These are phyloP conservation scores for Galago senegalensis DNA, from an alignment of 2,797 vertebrate species.

Conservation along the genomic window DNA sequence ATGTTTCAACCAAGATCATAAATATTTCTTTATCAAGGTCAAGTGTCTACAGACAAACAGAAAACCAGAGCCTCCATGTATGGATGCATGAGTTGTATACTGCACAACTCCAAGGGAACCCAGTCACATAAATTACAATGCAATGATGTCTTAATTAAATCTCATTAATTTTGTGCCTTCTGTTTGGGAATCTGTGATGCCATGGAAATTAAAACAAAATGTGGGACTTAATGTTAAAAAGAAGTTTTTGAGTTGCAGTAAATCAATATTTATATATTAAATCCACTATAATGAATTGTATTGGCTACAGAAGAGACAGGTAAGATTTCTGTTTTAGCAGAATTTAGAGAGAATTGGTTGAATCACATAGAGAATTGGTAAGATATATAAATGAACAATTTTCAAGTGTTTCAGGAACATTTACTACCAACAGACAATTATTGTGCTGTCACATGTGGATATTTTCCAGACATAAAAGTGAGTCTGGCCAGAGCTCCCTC, in stretches of 20 bases:
- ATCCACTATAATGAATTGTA: neutral
- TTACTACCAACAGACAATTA: neutral
- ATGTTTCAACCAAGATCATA: neutral
- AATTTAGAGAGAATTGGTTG: neutral
- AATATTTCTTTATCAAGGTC: neutral
- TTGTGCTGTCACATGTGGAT: neutral
- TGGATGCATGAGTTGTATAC: rapidly evolving
- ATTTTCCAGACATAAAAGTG: constrained; percentile 31
- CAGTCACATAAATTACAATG: neutral
- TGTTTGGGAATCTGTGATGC: neutral
- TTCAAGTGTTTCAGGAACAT: neutral
- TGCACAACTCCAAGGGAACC: neutral
- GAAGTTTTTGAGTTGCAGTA: constrained; percentile 14
- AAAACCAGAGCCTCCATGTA: neutral
- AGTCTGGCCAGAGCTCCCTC: neutral
- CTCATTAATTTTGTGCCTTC: constrained; percentile 16
- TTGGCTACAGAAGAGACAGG: neutral
- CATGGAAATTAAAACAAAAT: constrained; percentile 42
- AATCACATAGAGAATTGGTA: constrained; percentile 36
- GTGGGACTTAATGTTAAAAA: neutral
- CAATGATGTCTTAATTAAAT: neutral
- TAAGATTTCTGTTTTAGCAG: neutral
- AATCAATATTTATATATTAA: constrained; percentile 3
- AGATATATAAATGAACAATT: neutral
- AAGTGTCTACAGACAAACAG: neutral